Percentiles rank a stretch among this genome's conserved stretches.
phyloP scores from a whole-genome alignment of 2,888 invertebrate species.

The Chironomus riparius region DNA sequence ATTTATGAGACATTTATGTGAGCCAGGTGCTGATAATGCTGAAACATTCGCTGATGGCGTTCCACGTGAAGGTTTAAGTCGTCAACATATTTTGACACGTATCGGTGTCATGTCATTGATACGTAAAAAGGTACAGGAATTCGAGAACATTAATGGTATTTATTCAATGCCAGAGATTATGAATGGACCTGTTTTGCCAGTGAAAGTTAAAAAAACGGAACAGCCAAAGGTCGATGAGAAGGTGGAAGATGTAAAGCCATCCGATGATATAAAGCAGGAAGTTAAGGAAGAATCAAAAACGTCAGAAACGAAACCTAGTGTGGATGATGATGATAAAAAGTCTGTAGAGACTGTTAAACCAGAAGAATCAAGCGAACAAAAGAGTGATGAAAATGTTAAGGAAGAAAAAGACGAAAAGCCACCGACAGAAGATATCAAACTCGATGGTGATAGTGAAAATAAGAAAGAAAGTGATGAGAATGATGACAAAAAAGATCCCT shows the following conservation, averaged over 20 bases:
- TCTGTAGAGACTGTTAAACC: constrained; percentile 33
- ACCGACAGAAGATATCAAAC: constrained; percentile 31
- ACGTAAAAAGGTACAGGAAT: constrained; percentile 98
- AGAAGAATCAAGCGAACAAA: constrained; percentile 30
- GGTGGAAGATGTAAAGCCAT: constrained; percentile 30
- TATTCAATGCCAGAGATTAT: constrained; percentile 94
- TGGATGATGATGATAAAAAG: constrained; percentile 32
- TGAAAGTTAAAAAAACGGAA: constrained; percentile 29
- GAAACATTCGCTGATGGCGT: constrained; percentile 98
- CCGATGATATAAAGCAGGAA: constrained; percentile 33
- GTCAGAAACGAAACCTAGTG: constrained; percentile 27
- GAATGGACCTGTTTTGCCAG: constrained; percentile 54
- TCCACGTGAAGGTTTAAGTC: constrained; percentile 90
- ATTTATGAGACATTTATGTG: constrained; percentile 98
- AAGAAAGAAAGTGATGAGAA: neutral
- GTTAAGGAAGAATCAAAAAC: constrained; percentile 29
- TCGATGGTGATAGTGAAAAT: neutral
- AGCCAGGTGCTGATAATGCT: constrained; percentile 95
- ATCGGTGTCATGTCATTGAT: constrained; percentile 99
- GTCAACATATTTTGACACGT: constrained; percentile 94
- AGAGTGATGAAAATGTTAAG: constrained; percentile 28
- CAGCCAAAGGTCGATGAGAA: constrained; percentile 33
- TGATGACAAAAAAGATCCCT: neutral
- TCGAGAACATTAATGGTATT: constrained; percentile 95
- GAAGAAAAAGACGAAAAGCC: constrained; percentile 34